These are phyloP conservation scores for Temnothorax nylanderi DNA, from an alignment of 1,140 invertebrate genomes.

Conservation along the genomic window DNA sequence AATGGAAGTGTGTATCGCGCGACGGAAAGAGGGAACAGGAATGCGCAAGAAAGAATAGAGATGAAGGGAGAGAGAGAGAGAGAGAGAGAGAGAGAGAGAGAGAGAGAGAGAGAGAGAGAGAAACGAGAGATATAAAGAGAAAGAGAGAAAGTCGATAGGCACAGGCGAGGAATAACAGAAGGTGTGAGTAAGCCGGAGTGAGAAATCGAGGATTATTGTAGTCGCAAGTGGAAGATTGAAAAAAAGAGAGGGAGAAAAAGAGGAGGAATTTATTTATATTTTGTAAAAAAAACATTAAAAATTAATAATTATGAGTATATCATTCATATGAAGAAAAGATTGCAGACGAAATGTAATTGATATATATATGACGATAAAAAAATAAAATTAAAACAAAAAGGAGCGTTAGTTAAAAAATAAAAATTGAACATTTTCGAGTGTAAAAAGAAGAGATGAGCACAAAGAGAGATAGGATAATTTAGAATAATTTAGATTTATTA, in stretches of 20 bases:
- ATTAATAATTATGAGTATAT: neutral
- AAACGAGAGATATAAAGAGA: constrained; percentile 1
- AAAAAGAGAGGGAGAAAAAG: neutral
- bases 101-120: neutral
- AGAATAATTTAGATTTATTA: too few species aligned
- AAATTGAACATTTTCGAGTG: too few species aligned
- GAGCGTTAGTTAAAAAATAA: too few species aligned
- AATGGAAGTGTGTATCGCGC: constrained; percentile 27
- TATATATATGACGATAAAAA: too few species aligned
- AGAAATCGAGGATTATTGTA: constrained; percentile 58
- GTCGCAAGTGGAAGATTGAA: constrained; percentile 15
- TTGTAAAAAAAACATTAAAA: neutral
- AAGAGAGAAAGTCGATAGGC: constrained; percentile 32
- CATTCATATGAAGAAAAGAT: too few species aligned
- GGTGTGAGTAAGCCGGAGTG: constrained; percentile 51
- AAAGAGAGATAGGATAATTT: too few species aligned
- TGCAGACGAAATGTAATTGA: too few species aligned
- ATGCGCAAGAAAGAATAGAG: constrained; percentile 43
- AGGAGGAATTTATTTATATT: constrained; percentile 8
- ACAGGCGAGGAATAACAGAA: constrained; percentile 63
- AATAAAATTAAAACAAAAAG: too few species aligned
- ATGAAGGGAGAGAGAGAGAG: constrained; percentile 17
- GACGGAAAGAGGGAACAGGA: constrained; percentile 47
- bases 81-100: constrained; percentile 18
- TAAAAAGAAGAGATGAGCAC: too few species aligned